A percentile compares a stretch with the other conserved stretches of the same genome.
Conservation (phyloP, 2,888 invertebrate species). For the Altica lythri region DNA sequence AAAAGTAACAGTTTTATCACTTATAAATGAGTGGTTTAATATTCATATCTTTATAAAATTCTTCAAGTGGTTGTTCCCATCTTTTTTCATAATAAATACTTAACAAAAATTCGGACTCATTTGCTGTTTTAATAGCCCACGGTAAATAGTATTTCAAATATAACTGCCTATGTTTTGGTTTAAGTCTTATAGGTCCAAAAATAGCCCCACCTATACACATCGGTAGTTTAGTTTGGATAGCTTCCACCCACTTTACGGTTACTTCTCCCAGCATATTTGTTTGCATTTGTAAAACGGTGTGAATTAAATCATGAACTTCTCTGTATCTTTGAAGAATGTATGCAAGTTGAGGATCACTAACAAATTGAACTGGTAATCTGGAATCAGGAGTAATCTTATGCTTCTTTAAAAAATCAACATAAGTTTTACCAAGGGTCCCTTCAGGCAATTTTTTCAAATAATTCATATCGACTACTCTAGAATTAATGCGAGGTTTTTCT, state of each 20-base stretch:
- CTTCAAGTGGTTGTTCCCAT: constrained; percentile 85
- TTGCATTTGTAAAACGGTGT: constrained; percentile 89
- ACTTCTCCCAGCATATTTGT: constrained; percentile 94
- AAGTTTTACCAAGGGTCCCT: constrained; percentile 84
- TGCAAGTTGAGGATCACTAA: constrained; percentile 86
- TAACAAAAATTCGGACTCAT: constrained; percentile 77
- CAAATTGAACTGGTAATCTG: constrained; percentile 85
- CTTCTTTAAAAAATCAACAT: constrained; percentile 79
- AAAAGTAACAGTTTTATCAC: no score
- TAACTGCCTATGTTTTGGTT: constrained; percentile 77
- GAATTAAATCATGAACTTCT: constrained; percentile 95
- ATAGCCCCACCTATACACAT: constrained; percentile 95
- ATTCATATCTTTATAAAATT: constrained; percentile 81
- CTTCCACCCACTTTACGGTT: constrained; percentile 97
- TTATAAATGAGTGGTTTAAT: constrained; percentile 71
- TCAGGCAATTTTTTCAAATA: constrained; percentile 73
- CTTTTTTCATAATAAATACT: constrained; percentile 91
- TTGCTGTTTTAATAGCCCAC: constrained; percentile 84
- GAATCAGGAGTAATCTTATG: constrained; percentile 93
- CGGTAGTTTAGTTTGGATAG: constrained; percentile 90
- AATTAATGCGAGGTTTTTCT: constrained; percentile 86
- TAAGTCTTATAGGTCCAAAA: constrained; percentile 86
- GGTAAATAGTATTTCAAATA: constrained; percentile 80
- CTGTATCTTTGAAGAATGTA: constrained; percentile 98
- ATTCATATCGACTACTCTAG: constrained; percentile 76